A percentile compares a stretch with the other conserved stretches of the same genome.
phyloP scores from a whole-genome alignment of 2,113 vertebrate species.

The Saccopteryx bilineata region DNA sequence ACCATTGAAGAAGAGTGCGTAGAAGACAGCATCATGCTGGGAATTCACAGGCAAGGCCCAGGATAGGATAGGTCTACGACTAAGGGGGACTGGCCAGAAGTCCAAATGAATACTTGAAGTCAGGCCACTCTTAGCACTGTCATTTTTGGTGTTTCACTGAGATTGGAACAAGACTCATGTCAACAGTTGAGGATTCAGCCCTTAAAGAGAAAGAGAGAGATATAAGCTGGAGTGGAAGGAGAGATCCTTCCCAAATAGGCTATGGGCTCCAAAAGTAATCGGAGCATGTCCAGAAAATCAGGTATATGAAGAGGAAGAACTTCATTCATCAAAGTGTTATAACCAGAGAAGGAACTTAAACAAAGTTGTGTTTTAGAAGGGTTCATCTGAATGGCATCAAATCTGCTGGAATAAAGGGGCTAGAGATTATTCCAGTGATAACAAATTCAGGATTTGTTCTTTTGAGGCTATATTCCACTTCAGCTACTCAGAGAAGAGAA shows the following conservation, averaged over 20 bases:
- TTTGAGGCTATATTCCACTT: neutral
- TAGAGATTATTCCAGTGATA: neutral
- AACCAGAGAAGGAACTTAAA: neutral
- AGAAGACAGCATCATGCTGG: neutral
- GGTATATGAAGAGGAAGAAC: neutral
- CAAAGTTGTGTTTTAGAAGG: neutral
- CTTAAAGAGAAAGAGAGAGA: slow-evolving; percentile 11
- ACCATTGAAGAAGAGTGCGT: neutral
- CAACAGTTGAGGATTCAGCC: neutral
- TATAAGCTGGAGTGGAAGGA: neutral
- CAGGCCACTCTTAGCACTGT: neutral
- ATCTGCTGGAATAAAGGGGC: neutral
- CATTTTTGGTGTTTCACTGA: neutral
- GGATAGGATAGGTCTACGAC: neutral
- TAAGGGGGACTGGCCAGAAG: fast-evolving
- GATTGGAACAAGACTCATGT: neutral
- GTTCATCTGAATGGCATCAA: neutral
- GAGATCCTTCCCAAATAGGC: neutral
- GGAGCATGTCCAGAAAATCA: neutral
- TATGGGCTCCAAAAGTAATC: neutral
- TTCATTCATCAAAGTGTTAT: neutral
- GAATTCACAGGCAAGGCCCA: neutral
- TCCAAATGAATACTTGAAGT: neutral
- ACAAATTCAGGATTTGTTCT: neutral
- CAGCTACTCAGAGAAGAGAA: neutral